Base-by-base conservation (phyloP, 2,113 vertebrate genomes). In the Eupsittula cactorum region DNA sequence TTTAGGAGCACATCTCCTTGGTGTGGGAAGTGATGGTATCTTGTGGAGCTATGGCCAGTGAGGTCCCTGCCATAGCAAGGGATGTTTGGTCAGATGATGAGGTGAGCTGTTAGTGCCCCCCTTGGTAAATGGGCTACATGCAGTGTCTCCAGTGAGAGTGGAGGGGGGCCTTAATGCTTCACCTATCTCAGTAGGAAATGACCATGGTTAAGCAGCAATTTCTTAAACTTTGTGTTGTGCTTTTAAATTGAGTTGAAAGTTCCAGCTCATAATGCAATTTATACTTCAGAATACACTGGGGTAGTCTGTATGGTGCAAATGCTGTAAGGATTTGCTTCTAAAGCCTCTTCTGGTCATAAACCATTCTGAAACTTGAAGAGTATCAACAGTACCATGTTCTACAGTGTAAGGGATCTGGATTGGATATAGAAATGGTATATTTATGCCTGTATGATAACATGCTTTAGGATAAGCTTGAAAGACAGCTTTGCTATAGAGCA, bases 101-200 rank as follows among this genome's bases (percentile, higher is more conserved):
- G 37, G 41, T 80, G 62, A 92, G 37, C 37, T 77, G 27, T 37
- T 44, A 16, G 46, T n/a, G 69, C 46, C 62, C 55, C 41, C 46
- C 73, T 86, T 0, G 0, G 2, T 59, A 49, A 63, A 57, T 24
- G 39, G 79, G n/a, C 70, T 52, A 3, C 0, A 0, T 50, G 77
- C 11, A 37, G 20, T 6, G 11, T 57, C 63, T 57, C 1, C 7
- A 9, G 62, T 63, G 50, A 81, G 79, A 11, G 18, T 11, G 42
- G 70, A 39, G 79, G 55, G 47, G 23, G 11, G 28, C 70, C 52
- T 49, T 42, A 81, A 55, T 11, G 6, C 41, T 89, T 84, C 41
- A 44, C 60, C 50, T 53, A 11, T 27, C 44, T 84, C 67, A 35
- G 67, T 2, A 79, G 74, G 57, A 60, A 52, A 39, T 0, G 0